These are phyloP conservation scores for Dichetophora obliterata DNA, from an alignment of 2,888 invertebrate genomes.

Conservation along the genomic window DNA sequence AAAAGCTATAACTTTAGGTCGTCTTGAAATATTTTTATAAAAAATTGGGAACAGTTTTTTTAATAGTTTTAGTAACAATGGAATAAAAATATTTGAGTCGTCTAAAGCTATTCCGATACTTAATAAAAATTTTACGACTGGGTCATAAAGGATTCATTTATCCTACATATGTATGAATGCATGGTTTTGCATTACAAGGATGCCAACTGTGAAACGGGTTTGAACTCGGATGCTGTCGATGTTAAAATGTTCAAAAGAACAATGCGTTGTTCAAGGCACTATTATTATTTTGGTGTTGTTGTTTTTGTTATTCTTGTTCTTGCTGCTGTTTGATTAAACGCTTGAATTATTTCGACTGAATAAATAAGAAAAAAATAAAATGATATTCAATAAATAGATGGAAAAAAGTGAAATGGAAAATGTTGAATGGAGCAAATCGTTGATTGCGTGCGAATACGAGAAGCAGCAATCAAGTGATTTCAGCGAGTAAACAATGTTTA, in stretches of 20 bases:
- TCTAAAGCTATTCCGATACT: too few species aligned
- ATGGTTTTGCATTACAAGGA: neutral
- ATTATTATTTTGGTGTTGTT: neutral
- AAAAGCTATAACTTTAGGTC: too few species aligned
- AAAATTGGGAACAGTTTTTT: too few species aligned
- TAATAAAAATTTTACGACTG: too few species aligned
- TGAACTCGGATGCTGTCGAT: neutral
- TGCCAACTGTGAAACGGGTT: neutral
- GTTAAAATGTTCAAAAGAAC: neutral
- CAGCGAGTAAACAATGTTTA: constrained; percentile 15
- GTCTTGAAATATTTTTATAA: too few species aligned
- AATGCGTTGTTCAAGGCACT: neutral
- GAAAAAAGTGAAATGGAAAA: neutral
- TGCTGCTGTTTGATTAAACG: constrained; percentile 33
- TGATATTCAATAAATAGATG: constrained; percentile 21
- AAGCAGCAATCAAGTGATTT: constrained; percentile 27
- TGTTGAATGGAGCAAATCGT: constrained; percentile 2
- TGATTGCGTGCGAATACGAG: constrained; percentile 28
- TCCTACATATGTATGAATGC: too few species aligned
- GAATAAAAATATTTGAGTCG: too few species aligned
- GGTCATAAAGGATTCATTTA: too few species aligned
- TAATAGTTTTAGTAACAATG: too few species aligned
- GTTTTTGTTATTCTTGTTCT: neutral
- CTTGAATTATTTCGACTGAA: constrained; percentile 30
- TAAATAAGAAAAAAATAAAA: constrained; percentile 22